Evolutionary conservation across 2,888 invertebrate genomes (phyloP).

Genomic region (Panopea generosa): DNA sequence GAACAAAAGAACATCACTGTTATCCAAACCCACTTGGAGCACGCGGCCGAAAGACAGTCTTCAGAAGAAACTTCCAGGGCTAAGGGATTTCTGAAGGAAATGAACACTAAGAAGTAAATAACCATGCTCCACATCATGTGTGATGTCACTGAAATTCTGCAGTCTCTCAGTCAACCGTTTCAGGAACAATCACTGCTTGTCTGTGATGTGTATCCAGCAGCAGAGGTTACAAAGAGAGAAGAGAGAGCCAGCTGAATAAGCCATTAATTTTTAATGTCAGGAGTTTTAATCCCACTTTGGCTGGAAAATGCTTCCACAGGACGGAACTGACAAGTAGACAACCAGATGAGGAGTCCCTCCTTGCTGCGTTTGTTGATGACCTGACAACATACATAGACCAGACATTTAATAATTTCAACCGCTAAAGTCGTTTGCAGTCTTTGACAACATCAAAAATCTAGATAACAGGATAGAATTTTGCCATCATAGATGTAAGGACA

Average conservation of each 20-base stretch:
- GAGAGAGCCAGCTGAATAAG: no score
- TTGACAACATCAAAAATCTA: background rate
- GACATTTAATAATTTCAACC: conserved; percentile 7
- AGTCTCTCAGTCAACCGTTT: background rate
- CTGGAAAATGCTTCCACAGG: background rate
- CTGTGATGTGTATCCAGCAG: conserved; percentile 12
- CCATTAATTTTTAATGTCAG: background rate
- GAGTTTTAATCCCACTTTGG: background rate
- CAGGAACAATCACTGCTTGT: conserved; percentile 4
- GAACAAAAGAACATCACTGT: background rate
- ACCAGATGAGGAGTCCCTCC: background rate
- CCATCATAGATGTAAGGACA: no score
- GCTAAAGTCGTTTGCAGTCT: background rate
- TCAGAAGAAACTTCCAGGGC: conserved; percentile 13
- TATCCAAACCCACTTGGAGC: conserved; percentile 13
- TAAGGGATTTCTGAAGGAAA: conserved; percentile 8
- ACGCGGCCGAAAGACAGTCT: conserved; percentile 19
- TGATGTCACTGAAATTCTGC: conserved; percentile 1
- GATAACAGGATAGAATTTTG: background rate
- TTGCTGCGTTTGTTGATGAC: background rate
- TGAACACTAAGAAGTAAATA: conserved; percentile 6
- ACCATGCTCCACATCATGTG: conserved; percentile 12
- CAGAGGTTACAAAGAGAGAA: background rate
- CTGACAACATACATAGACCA: background rate
- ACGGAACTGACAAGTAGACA: background rate